Base-by-base conservation (phyloP, 2,113 vertebrate genomes). In the Sylvilagus bachmani region DNA sequence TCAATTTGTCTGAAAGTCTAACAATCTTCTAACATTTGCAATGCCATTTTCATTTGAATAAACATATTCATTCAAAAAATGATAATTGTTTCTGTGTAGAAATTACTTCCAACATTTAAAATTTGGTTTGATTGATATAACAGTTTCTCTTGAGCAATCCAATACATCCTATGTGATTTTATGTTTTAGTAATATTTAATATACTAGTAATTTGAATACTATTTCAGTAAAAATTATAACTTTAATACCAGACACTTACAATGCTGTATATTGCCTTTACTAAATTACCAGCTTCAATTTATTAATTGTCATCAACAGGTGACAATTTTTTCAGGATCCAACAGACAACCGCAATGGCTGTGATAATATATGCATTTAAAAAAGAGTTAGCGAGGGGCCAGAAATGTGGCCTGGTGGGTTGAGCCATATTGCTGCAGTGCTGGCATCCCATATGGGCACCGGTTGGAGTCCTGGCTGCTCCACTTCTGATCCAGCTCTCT, bases 151-250 rank as follows among this genome's bases (percentile, higher is more conserved):
- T 80, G 2, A 89, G 62, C 24, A 82, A 62, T 36, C 19, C 10
- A 93, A 73, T 36, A 78, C 73, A 82, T 33, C 21, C n/a, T 81
- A 64, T 78, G 5, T 24, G 58, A 86, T 64, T 77, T 29, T 87
- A 29, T 88, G 2, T 29, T 29, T 55, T 83, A 66, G 91, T 94
- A 66, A 80, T 84, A 92, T 31, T 83, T 49, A 90, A 27, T 38
- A 49, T 36, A 25, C 33, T 91, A n/a, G 93, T 8, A 77, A 3
- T 13, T 58, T 81, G 87, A 80, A 64, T 58, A 14, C 25, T 85
- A 75, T 81, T 94, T 69, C 82, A 88, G 21, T 64, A 73, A 25
- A 38, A 91, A 73, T 91, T 91, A 51, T 94, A 83, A 67, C 19
- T 95, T 85, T 66, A 14, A 71, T 27, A 6, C 78, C 10, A 86